Conservation (phyloP, 1,140 invertebrate species). For the Micrasema minimum region DNA sequence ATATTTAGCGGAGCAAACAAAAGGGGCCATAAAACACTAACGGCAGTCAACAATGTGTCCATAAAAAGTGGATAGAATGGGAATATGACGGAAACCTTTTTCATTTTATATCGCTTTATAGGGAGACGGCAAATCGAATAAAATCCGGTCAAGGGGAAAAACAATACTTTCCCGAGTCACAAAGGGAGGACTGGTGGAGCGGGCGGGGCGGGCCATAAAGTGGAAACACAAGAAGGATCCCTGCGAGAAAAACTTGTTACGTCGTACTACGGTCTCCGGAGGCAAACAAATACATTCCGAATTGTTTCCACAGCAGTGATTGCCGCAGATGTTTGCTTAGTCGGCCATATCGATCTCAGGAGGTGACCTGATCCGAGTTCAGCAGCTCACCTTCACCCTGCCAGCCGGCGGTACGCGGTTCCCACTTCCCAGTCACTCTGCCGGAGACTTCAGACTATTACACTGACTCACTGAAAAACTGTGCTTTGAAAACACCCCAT, state of each 20-base stretch:
- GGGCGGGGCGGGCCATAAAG: slow-evolving; percentile 25
- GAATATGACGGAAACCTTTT: slow-evolving; percentile 53
- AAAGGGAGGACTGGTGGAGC: slow-evolving; percentile 30
- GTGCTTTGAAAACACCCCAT: no score
- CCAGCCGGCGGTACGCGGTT: not conserved
- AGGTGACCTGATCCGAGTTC: no score
- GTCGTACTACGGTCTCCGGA: slow-evolving; percentile 45
- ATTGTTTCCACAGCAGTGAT: slow-evolving; percentile 51
- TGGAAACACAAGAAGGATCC: slow-evolving; percentile 38
- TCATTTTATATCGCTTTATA: slow-evolving; percentile 54
- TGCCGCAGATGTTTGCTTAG: slow-evolving; percentile 46
- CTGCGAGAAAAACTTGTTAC: slow-evolving; percentile 51
- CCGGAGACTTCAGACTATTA: no score
- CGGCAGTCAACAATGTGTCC: slow-evolving; percentile 54
- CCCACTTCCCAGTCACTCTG: no score
- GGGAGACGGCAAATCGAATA: slow-evolving; percentile 54
- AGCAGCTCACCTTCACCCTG: not conserved
- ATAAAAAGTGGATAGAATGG: slow-evolving; percentile 52
- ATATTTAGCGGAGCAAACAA: slow-evolving; percentile 54
- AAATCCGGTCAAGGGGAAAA: slow-evolving; percentile 54
- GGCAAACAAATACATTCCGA: slow-evolving; percentile 50
- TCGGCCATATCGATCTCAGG: slow-evolving; percentile 20
- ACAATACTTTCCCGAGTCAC: slow-evolving; percentile 47
- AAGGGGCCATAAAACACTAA: slow-evolving; percentile 53
- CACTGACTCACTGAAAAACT: no score